Evolutionary conservation across 1,140 invertebrate species (phyloP).

Genomic region (Dreissena polymorpha): DNA sequence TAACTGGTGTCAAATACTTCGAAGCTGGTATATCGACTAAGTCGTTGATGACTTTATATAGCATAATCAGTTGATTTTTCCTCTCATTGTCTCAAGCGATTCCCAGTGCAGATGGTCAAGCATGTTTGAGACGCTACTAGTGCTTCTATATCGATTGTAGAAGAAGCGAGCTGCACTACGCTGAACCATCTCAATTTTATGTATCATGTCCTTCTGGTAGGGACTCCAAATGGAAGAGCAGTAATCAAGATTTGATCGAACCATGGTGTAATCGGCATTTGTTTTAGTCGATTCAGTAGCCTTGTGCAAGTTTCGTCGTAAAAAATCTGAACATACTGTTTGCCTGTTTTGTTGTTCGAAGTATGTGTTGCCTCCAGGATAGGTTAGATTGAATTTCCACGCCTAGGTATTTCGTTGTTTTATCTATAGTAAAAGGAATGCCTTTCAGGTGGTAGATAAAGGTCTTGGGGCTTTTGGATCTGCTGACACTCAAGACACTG

Average conservation of each 20-base stretch:
- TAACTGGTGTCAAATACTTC: no score
- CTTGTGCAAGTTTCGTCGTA: background rate
- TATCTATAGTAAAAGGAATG: background rate
- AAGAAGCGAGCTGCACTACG: slow-evolving; percentile 56
- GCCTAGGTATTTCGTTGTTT: slow-evolving; percentile 4
- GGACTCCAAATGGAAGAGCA: slow-evolving; percentile 1
- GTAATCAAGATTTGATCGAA: slow-evolving; percentile 10
- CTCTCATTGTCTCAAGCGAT: slow-evolving; percentile 3
- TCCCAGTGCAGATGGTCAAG: slow-evolving; percentile 32
- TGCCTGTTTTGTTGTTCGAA: slow-evolving; percentile 25
- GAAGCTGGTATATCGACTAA: background rate
- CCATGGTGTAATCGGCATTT: background rate
- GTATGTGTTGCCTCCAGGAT: slow-evolving; percentile 86
- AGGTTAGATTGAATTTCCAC: slow-evolving; percentile 2
- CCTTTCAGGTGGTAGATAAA: slow-evolving; percentile 4
- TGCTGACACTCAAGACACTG: slow-evolving; percentile 5
- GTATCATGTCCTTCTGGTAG: background rate
- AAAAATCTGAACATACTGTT: slow-evolving; percentile 21
- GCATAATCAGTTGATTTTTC: background rate
- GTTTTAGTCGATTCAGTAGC: background rate
- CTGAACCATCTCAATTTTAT: slow-evolving; percentile 62
- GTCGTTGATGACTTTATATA: slow-evolving; percentile 10
- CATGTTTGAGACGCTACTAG: slow-evolving; percentile 46
- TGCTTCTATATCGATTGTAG: slow-evolving; percentile 28
- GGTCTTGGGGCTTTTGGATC: background rate